Conservation (phyloP, 2,888 invertebrate species). For the Brachycybe producta region DNA sequence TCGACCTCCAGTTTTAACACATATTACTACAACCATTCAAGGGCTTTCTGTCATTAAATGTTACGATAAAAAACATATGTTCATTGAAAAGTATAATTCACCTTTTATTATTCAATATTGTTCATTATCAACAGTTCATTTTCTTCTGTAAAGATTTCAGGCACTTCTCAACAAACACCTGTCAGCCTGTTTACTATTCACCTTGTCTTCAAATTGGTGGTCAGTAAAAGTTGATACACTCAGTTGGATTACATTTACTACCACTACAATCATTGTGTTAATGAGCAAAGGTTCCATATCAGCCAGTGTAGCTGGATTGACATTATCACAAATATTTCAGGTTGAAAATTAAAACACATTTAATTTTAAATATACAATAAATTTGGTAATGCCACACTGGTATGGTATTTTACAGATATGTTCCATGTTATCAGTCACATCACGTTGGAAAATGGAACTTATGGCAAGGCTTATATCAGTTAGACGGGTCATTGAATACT, state of each 20-base stretch:
- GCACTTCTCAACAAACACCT: constrained; percentile 34
- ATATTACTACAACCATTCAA: constrained; percentile 39
- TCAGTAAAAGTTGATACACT: constrained; percentile 36
- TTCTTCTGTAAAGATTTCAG: constrained; percentile 31
- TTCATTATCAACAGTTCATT: too few species aligned
- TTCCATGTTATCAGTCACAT: constrained; percentile 29
- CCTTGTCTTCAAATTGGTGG: constrained; percentile 37
- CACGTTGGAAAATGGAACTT: constrained; percentile 30
- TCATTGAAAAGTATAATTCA: constrained; percentile 29
- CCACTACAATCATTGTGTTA: constrained; percentile 38
- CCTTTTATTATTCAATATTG: too few species aligned
- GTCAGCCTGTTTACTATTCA: constrained; percentile 36
- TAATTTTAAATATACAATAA: too few species aligned
- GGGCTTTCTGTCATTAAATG: constrained; percentile 41
- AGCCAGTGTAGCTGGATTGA: constrained; percentile 39
- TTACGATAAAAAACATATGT: constrained; percentile 34
- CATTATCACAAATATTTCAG: constrained; percentile 41
- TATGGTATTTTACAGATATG: constrained; percentile 33
- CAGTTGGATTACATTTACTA: constrained; percentile 33
- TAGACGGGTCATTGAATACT: constrained; percentile 35
- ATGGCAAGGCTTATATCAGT: constrained; percentile 37
- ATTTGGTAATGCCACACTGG: too few species aligned
- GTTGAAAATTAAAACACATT: too few species aligned
- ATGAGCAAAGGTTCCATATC: constrained; percentile 30
- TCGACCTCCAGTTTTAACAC: constrained; percentile 40